Evolutionary conservation across 2,797 vertebrate species (phyloP).

Genomic region (Alca torda): DNA sequence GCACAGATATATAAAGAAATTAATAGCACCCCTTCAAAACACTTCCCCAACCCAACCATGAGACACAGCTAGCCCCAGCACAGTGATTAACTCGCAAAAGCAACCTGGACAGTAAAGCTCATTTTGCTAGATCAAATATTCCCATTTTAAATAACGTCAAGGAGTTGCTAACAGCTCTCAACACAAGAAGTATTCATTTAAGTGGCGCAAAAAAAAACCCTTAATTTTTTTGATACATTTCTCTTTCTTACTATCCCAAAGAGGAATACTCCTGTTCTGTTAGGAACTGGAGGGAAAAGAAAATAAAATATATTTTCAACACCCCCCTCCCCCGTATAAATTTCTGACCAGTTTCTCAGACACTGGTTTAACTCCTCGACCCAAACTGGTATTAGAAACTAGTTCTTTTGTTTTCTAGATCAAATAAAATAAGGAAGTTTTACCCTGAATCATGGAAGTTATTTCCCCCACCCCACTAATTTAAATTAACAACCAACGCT

Average conservation of each 20-base stretch:
- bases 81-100: not conserved
- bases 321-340: accelerated
- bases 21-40: not conserved
- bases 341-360: not conserved
- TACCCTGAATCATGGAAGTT: not conserved
- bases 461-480: not conserved
- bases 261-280: not conserved
- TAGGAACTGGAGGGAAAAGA: not conserved
- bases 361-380: not conserved
- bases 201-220: not conserved
- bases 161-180: not conserved
- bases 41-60: not conserved
- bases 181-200: not conserved
- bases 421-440: not conserved
- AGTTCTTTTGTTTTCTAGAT: not conserved
- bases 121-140: not conserved
- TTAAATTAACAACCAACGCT: not conserved
- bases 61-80: not conserved
- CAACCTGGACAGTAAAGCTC: not conserved
- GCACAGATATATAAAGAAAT: not conserved
- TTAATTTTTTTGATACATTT: not conserved
- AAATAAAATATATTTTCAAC: not conserved
- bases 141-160: not conserved
- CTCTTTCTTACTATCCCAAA: not conserved
- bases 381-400: not conserved